phyloP scores from a whole-genome alignment of 1,140 invertebrate species.

The Eueides isabella region DNA sequence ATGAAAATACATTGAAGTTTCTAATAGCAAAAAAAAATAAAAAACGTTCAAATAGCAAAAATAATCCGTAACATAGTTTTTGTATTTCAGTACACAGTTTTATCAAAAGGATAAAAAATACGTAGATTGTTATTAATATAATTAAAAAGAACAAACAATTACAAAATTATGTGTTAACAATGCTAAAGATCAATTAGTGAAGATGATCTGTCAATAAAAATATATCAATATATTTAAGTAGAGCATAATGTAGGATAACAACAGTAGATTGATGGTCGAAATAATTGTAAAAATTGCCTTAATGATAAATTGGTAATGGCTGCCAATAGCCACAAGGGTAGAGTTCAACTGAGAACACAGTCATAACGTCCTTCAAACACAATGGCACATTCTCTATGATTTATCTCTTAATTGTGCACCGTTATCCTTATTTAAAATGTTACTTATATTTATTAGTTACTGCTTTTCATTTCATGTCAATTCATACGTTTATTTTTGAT shows the following conservation, averaged over 20 bases:
- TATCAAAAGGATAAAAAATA: neutral
- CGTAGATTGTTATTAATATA: neutral
- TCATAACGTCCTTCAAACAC: slow-evolving; percentile 78
- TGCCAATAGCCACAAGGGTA: slow-evolving; percentile 69
- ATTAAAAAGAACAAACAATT: neutral
- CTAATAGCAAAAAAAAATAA: no score
- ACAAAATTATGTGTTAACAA: neutral
- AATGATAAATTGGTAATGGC: slow-evolving; percentile 82
- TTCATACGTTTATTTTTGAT: neutral
- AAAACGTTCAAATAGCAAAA: neutral
- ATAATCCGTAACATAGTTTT: neutral
- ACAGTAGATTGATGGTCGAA: slow-evolving; percentile 37
- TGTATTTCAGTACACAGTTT: neutral
- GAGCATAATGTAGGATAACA: slow-evolving; percentile 53
- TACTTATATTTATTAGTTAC: slow-evolving; percentile 53
- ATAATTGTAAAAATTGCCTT: slow-evolving; percentile 82
- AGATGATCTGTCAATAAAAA: neutral
- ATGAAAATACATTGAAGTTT: neutral
- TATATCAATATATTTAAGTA: slow-evolving; percentile 45
- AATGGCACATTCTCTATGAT: slow-evolving; percentile 72
- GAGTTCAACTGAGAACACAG: slow-evolving; percentile 61
- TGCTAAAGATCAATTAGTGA: neutral
- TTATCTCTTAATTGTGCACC: slow-evolving; percentile 73
- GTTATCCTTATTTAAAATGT: slow-evolving; percentile 34
- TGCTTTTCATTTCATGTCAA: neutral